Percentiles rank a stretch among this genome's conserved stretches.
Conservation (phyloP, 2,113 vertebrate genomes). For the Centropus bengalensis region DNA sequence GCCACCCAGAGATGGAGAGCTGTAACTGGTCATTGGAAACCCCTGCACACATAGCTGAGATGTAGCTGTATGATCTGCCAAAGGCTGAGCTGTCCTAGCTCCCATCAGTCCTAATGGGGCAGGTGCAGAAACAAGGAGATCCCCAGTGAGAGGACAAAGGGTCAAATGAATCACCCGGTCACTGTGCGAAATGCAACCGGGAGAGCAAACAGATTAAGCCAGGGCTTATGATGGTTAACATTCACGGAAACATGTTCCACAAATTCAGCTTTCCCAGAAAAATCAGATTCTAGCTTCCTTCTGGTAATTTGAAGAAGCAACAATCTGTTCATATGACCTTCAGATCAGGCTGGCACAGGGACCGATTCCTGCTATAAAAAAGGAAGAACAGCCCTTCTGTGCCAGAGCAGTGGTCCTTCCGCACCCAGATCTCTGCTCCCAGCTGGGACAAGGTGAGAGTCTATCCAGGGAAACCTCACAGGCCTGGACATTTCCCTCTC, state of each 20-base stretch:
- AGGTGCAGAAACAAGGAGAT: background rate
- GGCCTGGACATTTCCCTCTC: background rate
- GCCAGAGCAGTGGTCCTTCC: background rate
- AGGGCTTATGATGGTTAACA: background rate
- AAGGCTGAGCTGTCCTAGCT: background rate
- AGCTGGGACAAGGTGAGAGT: background rate
- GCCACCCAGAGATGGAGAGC: background rate
- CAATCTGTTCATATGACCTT: conserved; percentile 25
- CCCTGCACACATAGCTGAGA: background rate
- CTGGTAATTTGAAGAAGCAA: conserved; percentile 24
- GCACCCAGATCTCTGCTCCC: background rate
- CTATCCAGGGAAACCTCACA: background rate
- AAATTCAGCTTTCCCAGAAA: conserved; percentile 13
- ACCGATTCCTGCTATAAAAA: background rate
- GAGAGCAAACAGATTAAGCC: background rate
- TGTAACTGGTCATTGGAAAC: background rate
- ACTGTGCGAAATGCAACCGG: background rate
- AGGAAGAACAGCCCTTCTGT: background rate
- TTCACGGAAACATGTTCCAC: background rate
- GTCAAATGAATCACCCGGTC: background rate
- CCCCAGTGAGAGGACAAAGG: background rate
- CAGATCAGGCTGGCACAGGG: background rate
- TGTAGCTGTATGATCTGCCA: background rate
- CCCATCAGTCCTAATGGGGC: background rate
- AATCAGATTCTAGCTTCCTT: conserved; percentile 16